phyloP scores from a whole-genome alignment of 30 jellyfish, hydroid and myxozoan species.

The Chrysaora quinquecirrha region DNA sequence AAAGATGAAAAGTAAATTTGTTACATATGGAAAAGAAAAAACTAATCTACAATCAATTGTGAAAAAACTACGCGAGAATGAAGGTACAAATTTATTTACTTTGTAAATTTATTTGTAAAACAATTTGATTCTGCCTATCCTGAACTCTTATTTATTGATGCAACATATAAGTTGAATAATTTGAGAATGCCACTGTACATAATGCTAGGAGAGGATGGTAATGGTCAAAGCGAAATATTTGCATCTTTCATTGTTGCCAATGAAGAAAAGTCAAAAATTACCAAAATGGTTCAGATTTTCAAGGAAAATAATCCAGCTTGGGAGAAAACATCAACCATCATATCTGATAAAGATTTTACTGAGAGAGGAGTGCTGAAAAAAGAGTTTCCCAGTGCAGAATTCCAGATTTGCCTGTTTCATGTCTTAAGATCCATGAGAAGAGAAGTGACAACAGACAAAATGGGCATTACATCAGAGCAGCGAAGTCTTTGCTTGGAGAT shows the following conservation, averaged over 20 bases:
- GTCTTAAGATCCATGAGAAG: constrained; percentile 17
- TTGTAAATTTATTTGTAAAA: no score
- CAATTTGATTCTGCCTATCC: no score
- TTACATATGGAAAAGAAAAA: no score
- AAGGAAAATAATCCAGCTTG: not conserved
- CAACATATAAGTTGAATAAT: not conserved
- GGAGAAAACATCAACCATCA: not conserved
- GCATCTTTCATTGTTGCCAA: not conserved
- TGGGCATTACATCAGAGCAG: constrained; percentile 65
- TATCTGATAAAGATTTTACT: not conserved
- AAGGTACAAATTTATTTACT: no score
- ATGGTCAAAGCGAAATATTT: not conserved
- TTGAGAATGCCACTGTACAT: not conserved
- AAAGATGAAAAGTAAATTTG: no score
- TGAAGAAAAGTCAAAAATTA: not conserved
- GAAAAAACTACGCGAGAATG: no score
- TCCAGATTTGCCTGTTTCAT: constrained; percentile 30
- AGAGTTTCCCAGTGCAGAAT: not conserved
- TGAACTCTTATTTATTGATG: not conserved
- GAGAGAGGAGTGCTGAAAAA: not conserved
- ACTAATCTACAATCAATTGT: no score
- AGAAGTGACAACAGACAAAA: constrained; percentile 48
- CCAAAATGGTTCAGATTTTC: not conserved
- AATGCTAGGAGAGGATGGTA: not conserved
- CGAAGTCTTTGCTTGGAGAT: constrained; percentile 35